phyloP scores from a whole-genome alignment of 2,888 invertebrate species.

The Phrixothrix hirtus region DNA sequence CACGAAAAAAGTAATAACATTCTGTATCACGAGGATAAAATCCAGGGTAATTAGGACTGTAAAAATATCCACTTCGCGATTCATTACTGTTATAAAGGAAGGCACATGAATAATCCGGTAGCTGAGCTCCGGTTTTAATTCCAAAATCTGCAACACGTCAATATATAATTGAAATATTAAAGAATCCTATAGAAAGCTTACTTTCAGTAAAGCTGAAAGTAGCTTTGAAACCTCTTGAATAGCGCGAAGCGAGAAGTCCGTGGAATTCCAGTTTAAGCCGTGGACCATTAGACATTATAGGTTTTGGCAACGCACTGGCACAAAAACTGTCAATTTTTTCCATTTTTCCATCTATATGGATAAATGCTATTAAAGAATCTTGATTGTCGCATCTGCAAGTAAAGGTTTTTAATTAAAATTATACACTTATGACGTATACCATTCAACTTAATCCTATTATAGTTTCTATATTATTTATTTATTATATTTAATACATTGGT shows the following conservation, averaged over 20 bases:
- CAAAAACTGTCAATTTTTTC: slow-evolving; percentile 89
- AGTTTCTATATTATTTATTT: no score
- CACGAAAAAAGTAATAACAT: slow-evolving; percentile 90
- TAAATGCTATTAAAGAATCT: slow-evolving; percentile 80
- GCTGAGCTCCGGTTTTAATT: slow-evolving; percentile 78
- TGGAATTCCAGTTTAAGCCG: slow-evolving; percentile 84
- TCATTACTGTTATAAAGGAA: slow-evolving; percentile 87
- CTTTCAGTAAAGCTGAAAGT: slow-evolving; percentile 88
- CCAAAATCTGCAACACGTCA: slow-evolving; percentile 73
- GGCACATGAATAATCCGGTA: slow-evolving; percentile 78
- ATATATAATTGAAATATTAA: not conserved
- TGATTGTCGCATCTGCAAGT: slow-evolving; percentile 70
- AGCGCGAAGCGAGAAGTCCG: slow-evolving; percentile 75
- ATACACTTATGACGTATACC: not conserved
- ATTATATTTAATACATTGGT: no score
- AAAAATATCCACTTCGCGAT: slow-evolving; percentile 77
- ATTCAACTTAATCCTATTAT: no score
- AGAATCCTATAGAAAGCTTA: no score
- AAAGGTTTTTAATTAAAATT: not conserved
- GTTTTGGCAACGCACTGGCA: slow-evolving; percentile 78
- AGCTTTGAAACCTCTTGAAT: slow-evolving; percentile 84
- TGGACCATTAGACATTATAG: slow-evolving; percentile 91
- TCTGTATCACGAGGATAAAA: slow-evolving; percentile 87
- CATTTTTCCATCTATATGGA: slow-evolving; percentile 79
- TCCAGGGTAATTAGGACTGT: slow-evolving; percentile 89